A percentile compares a stretch with the other conserved stretches of the same genome.
phyloP scores from a whole-genome alignment of 1,140 invertebrate species.

The Cotesia typhae region DNA sequence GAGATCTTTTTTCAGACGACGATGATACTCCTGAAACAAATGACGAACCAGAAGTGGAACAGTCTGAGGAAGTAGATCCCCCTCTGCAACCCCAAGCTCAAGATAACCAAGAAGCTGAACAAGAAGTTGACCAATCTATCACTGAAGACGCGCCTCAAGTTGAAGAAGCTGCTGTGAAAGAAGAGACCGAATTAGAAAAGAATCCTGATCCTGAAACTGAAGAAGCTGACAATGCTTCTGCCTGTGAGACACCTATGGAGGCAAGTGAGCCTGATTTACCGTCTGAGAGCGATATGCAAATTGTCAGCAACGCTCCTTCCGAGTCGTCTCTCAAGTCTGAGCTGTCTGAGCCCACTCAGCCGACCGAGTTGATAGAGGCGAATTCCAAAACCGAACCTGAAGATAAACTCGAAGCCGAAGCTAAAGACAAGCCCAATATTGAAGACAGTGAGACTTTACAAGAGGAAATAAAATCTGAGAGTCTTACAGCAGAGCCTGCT shows the following conservation, averaged over 20 bases:
- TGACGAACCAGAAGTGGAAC: constrained; percentile 41
- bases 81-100: constrained; percentile 23
- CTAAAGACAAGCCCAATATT: constrained; percentile 13
- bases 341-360: constrained; percentile 9
- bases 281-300: constrained; percentile 43
- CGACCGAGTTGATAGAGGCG: constrained; percentile 3
- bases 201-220: constrained; percentile 34
- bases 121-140: constrained; percentile 47
- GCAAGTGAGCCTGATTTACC: constrained; percentile 38
- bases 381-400: not conserved
- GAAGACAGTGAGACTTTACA: constrained; percentile 6
- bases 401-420: constrained; percentile 18
- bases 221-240: constrained; percentile 25
- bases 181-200: constrained; percentile 29
- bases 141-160: constrained; percentile 33
- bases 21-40: constrained; percentile 45
- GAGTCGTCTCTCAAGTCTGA: constrained; percentile 33
- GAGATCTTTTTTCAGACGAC: constrained; percentile 54
- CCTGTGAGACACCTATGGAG: constrained; percentile 31
- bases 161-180: constrained; percentile 28
- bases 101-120: constrained; percentile 50
- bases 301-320: constrained; percentile 28
- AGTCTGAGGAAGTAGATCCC: constrained; percentile 33
- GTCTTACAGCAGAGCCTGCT: constrained; percentile 29
- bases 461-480: constrained; percentile 4